Evolutionary conservation across 2,113 vertebrate species (phyloP), one percentile per base, ranked within the genome.

Genomic region (Leptosomus discolor): DNA sequence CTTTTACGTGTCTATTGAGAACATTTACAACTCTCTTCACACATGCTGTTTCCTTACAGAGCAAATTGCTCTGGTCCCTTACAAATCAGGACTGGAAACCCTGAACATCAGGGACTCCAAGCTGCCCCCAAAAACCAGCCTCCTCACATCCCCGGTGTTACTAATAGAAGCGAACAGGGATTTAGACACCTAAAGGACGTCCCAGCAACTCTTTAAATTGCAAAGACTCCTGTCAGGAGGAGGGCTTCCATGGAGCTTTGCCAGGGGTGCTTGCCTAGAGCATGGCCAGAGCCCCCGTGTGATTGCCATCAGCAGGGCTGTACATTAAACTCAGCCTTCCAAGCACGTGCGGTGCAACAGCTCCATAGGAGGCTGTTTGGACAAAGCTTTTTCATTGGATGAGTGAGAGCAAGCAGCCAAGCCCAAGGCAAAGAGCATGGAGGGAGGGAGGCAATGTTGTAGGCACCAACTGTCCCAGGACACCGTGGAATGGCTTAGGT

Each of bases 1-100:
- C 93, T 97, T 97, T 97, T 23, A 95, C 29, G 36, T 71, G 68
- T 61, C 89, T 97, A 80, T 95, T 76, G 95, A 87, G 87, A 97
- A 97, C 89, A 97, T 85, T 97, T 92, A 97, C 85, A 98, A 91
- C 51, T 92, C 81, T 89, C 73, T 97, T 89, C 83, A 95, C 30
- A 73, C 21, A 83, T 61, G 37, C 65, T 79, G 57, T 24, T 30
- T 63, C 56, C 60, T 73, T 53, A 76, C 15, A 29, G 18, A 21
- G 15, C 14, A 15, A 46, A 53, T 54, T 19, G 30, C 64, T 22
- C 30, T 8, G 11, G 41, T 29, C 48, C 29, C 21, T 58, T 36
- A 41, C 6, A 65, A 76, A 83, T 2, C 30, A 32, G 63, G 21
- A 14, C 60, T 65, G 17, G 22, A 32, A 76, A 21, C 64, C 36